Conservation (phyloP, 2,888 invertebrate genomes). For the Shargacucullia verbasci region DNA sequence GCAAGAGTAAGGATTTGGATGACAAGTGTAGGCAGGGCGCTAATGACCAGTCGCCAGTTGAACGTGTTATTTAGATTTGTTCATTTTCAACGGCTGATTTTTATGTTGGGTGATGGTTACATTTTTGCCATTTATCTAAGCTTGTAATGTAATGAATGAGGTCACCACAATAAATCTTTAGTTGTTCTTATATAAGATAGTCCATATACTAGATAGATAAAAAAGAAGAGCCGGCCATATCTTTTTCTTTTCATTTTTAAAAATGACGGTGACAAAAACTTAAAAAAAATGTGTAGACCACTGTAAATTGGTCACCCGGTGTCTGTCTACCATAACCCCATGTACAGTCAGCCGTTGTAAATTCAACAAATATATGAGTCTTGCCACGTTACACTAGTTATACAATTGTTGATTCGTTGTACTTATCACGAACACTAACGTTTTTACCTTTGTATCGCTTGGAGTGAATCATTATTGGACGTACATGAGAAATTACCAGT, state of each 20-base stretch:
- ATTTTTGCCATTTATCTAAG: too few relatives aligned
- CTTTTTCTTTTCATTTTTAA: too few relatives aligned
- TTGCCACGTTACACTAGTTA: conserved; percentile 74
- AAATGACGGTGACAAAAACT: too few relatives aligned
- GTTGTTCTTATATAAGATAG: too few relatives aligned
- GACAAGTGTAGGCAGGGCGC: conserved; percentile 47
- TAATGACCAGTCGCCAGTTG: conserved; percentile 63
- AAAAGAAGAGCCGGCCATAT: too few relatives aligned
- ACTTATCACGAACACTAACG: conserved; percentile 37
- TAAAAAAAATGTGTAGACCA: too few relatives aligned
- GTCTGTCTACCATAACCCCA: too few relatives aligned
- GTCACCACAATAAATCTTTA: too few relatives aligned
- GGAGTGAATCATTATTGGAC: conserved; percentile 2
- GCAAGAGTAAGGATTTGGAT: conserved; percentile 66
- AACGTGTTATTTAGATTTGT: conserved; percentile 70
- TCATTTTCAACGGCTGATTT: conserved; percentile 15
- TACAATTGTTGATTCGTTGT: conserved; percentile 76
- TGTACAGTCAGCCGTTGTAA: conserved; percentile 16
- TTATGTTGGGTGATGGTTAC: neutral
- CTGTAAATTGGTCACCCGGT: too few relatives aligned
- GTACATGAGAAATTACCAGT: conserved; percentile 4
- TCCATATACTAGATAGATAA: too few relatives aligned
- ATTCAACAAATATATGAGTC: conserved; percentile 53
- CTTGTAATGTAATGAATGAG: too few relatives aligned
- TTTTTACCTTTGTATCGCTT: conserved; percentile 30